A percentile compares a stretch with the other conserved stretches of the same genome.
phyloP scores from a whole-genome alignment of 35 echinoderm and acorn worm species.

The Stichopus chloronotus region DNA sequence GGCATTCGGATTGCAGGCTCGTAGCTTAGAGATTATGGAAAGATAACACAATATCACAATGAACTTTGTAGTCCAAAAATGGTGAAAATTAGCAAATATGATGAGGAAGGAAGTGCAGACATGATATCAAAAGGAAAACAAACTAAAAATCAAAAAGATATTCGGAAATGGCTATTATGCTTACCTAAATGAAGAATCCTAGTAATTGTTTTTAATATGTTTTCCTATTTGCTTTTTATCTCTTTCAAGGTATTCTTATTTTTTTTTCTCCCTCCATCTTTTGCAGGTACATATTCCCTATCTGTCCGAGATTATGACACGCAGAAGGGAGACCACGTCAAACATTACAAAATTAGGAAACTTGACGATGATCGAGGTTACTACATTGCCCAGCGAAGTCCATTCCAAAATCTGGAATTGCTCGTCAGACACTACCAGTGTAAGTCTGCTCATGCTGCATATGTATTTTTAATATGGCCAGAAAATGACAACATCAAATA shows the following conservation, averaged over 20 bases:
- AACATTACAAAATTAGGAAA: slow-evolving; percentile 92
- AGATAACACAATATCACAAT: no score
- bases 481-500: no score
- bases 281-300: slow-evolving; percentile 76
- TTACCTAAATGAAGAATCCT: not conserved
- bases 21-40: no score
- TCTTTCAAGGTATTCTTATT: not conserved
- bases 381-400: slow-evolving; percentile 82
- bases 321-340: slow-evolving; percentile 84
- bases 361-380: slow-evolving; percentile 83
- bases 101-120: no score
- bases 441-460: slow-evolving; percentile 53
- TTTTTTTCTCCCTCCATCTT: not conserved
- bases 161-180: no score
- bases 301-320: slow-evolving; percentile 83
- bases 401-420: slow-evolving; percentile 65
- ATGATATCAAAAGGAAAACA: no score
- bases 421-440: slow-evolving; percentile 86
- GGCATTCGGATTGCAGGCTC: no score
- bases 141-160: no score
- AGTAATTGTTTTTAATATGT: not conserved
- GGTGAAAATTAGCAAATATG: no score
- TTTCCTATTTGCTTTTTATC: not conserved
- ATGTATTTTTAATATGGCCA: no score
- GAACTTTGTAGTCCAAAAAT: no score